Evolutionary conservation across 2,113 vertebrate species (phyloP), one percentile per base, ranked within the genome.

Genomic region (Archilochus colubris): DNA sequence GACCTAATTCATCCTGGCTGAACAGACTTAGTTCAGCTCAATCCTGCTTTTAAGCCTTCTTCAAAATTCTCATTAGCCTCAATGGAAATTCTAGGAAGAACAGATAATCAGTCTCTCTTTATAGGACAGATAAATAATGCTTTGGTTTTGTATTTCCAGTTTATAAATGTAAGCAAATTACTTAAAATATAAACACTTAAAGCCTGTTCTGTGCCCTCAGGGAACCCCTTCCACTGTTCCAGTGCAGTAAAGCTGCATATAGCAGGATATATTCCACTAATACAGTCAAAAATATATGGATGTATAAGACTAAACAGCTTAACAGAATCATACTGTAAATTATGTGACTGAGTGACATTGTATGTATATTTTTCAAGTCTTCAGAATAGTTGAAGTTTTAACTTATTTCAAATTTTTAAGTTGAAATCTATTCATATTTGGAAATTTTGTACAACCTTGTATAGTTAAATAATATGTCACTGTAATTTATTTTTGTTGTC

Each of bases 401-500:
- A 97, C 97, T 97, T 97, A 97, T 97, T 97, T 97, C 94, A 89
- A 91, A 87, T 91, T 96, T 97, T 97, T 97, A 91, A 95, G 97
- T 97, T 97, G 88, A 95, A 97, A 95, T 96, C 90, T 97, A 92
- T 97, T 97, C 92, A 90, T 97, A 96, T 96, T 97, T 97, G 95
- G 95, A 92, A 96, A 97, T 97, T 97, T 97, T 97, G 96, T 97
- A 97, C 86, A 94, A 96, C 79, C 95, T 97, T 97, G 97, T 97
- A 97, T 94, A 97, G 92, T 96, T 96, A 96, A 97, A 97, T 97
- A 97, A 86, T 97, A 92, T 95, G 93, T 97, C 93, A 97, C 91
- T 96, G 96, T 97, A 97, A 97, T 93, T 97, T 97, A 97, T 97
- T 97, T 97, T 97, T 96, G 94, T 97, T 97, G 95, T 96, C 93